Conservation (phyloP, 2,113 vertebrate species). For the Epinephelus cyanopodus region DNA sequence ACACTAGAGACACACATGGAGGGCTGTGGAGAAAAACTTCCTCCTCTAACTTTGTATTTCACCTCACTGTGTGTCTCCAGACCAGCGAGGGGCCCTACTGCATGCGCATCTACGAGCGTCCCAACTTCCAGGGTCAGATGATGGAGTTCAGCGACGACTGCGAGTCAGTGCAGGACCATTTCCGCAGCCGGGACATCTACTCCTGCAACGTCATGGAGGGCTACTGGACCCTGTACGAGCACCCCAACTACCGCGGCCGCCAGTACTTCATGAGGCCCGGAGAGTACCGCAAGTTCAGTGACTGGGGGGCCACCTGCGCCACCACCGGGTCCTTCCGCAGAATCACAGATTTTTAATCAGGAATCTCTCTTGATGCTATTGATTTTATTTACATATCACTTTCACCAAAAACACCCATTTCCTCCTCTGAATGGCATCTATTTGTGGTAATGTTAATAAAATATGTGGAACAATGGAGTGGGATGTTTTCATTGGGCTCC, state of each 20-base stretch:
- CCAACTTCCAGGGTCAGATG: slow-evolving; percentile 82
- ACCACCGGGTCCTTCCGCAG: slow-evolving; percentile 80
- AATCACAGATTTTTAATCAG: slow-evolving; percentile 71
- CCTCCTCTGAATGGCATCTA: neutral
- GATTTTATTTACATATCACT: slow-evolving; percentile 4
- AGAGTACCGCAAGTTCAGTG: slow-evolving; percentile 76
- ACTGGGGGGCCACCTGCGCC: slow-evolving; percentile 78
- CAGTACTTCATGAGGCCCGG: slow-evolving; percentile 82
- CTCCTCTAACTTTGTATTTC: neutral
- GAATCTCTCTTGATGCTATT: neutral
- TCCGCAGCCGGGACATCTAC: slow-evolving; percentile 76
- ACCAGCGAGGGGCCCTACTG: slow-evolving; percentile 75
- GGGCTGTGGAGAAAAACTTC: neutral
- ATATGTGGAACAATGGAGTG: neutral
- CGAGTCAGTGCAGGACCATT: slow-evolving; percentile 77
- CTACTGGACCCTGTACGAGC: slow-evolving; percentile 79
- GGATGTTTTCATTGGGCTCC: neutral
- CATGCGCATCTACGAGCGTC: slow-evolving; percentile 78
- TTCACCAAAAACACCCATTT: neutral
- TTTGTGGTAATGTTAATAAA: slow-evolving; percentile 32
- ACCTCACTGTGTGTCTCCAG: slow-evolving; percentile 32
- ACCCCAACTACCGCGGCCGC: slow-evolving; percentile 73
- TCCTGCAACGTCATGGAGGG: slow-evolving; percentile 80
- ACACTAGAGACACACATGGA: neutral
- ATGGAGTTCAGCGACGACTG: slow-evolving; percentile 81